These are phyloP conservation scores for Athene cunicularia DNA, from an alignment of 2,113 vertebrate genomes.

Conservation along the genomic window DNA sequence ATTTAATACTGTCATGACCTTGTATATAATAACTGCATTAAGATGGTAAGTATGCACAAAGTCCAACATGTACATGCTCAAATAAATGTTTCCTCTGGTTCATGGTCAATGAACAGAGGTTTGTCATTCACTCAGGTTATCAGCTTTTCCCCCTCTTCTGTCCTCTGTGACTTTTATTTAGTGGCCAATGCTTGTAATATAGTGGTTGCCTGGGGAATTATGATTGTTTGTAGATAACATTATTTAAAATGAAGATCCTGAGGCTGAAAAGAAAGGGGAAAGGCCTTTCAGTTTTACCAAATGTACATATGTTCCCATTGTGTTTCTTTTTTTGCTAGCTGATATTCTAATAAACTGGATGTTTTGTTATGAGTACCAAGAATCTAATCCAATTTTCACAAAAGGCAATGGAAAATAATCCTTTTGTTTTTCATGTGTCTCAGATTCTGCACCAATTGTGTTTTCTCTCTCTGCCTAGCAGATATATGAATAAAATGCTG, in stretches of 20 bases:
- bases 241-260: background rate
- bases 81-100: background rate
- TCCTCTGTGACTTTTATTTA: background rate
- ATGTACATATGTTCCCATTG: background rate
- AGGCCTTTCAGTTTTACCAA: background rate
- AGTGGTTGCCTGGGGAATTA: background rate
- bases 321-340: background rate
- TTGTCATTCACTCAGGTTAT: background rate
- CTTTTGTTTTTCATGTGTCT: background rate
- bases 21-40: background rate
- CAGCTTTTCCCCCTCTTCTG: background rate
- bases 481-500: background rate
- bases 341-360: background rate
- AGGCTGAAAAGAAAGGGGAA: background rate
- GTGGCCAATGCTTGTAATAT: background rate
- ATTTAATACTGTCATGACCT: background rate
- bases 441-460: background rate
- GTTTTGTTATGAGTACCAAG: background rate
- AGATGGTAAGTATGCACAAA: background rate
- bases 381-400: background rate
- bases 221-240: background rate
- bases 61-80: background rate
- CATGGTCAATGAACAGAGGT: background rate
- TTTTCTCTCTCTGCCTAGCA: background rate
- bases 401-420: background rate